A percentile compares a stretch with the other conserved stretches of the same genome.
phyloP scores from a whole-genome alignment of 2,888 invertebrate species.

The Drosophila pseudotakahashii region DNA sequence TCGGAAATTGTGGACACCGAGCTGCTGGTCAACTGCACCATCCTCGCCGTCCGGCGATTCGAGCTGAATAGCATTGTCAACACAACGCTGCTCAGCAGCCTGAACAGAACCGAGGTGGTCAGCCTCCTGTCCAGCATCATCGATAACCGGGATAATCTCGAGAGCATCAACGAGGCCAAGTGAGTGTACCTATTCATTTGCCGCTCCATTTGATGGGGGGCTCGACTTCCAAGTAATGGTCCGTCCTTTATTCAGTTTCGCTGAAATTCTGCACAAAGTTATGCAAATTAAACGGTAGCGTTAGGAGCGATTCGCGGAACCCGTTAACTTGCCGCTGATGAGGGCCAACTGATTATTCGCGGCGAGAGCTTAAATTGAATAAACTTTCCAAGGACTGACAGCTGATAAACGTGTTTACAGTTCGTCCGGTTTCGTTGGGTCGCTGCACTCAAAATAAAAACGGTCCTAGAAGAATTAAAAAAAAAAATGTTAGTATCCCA shows the following conservation, averaged over 20 bases:
- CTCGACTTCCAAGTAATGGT: background rate
- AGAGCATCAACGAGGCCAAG: conserved; percentile 82
- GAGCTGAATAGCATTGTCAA: conserved; percentile 79
- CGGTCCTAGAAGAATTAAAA: no score
- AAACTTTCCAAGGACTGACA: conserved; percentile 15
- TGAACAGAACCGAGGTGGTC: conserved; percentile 83
- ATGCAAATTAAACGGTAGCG: conserved; percentile 25
- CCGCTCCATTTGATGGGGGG: no score
- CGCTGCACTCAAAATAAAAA: background rate
- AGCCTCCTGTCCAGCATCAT: conserved; percentile 81
- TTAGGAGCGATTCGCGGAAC: conserved; percentile 13
- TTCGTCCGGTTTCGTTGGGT: conserved; percentile 7
- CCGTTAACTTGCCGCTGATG: conserved; percentile 5
- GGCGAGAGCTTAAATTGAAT: conserved; percentile 17
- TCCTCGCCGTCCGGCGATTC: conserved; percentile 82
- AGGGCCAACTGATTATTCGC: conserved; percentile 28
- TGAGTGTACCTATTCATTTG: conserved; percentile 63
- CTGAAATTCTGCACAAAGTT: conserved; percentile 1
- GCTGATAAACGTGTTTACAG: conserved; percentile 9
- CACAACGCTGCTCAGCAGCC: conserved; percentile 69
- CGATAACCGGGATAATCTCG: conserved; percentile 79
- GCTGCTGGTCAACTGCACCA: conserved; percentile 83
- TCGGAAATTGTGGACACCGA: conserved; percentile 83
- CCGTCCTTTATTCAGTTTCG: background rate
- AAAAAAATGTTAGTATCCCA: no score